A percentile compares a stretch with the other conserved stretches of the same genome.
These are phyloP conservation scores for Oplegnathus fasciatus DNA, from an alignment of 2,113 vertebrate genomes.

Conservation along the genomic window DNA sequence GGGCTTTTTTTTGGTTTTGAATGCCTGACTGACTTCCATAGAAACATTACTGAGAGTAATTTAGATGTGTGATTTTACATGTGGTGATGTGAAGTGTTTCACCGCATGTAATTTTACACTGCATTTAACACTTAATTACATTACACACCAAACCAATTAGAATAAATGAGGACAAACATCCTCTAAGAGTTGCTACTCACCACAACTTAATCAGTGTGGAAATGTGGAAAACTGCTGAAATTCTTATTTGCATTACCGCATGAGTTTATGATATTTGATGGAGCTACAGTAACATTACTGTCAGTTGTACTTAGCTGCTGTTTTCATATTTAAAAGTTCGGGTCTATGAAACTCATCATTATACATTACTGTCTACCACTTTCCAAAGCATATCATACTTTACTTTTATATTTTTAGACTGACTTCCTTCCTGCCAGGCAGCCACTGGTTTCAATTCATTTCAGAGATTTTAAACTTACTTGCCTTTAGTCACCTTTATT, in stretches of 20 bases:
- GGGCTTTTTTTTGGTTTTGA: background rate
- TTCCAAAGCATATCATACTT: no score
- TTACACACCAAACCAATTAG: background rate
- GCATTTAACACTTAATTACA: constrained; percentile 5
- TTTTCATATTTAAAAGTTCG: background rate
- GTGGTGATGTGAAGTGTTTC: constrained; percentile 18
- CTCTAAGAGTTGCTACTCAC: background rate
- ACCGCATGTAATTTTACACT: background rate
- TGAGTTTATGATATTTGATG: background rate
- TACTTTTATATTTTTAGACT: no score
- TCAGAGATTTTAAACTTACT: background rate
- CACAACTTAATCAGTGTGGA: background rate
- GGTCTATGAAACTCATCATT: background rate
- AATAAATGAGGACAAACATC: background rate
- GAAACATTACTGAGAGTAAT: background rate
- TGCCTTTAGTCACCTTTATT: background rate
- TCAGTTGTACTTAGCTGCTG: background rate
- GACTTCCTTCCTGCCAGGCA: background rate
- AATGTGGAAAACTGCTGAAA: background rate
- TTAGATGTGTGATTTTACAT: background rate
- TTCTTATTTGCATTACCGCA: background rate
- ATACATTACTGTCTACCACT: no score
- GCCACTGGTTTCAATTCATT: background rate
- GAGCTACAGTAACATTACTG: background rate
- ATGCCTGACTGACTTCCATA: background rate